Base-by-base conservation (phyloP, 2,888 invertebrate species). In the Macrostomum cliftonense region DNA sequence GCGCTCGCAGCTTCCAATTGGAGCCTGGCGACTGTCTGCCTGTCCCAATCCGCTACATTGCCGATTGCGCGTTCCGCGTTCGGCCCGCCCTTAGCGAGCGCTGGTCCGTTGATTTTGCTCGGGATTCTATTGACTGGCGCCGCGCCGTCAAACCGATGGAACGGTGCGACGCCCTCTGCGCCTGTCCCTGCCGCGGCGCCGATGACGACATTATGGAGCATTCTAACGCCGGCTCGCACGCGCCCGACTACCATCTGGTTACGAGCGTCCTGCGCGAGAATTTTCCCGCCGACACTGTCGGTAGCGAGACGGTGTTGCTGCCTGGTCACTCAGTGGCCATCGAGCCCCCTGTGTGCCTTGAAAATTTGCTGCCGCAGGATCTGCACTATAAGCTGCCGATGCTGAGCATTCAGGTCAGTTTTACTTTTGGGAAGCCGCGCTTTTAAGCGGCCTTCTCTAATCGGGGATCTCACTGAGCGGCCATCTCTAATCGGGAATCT, bases 261-360 rank as follows among this genome's bases (percentile, higher is more conserved):
- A 28, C 20, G 7, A 40, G 40, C 40, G 19, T 16, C 5, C 17
- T 19, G 16, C 17, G 17, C 40, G 17, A 40, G 17, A 14, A 14
- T 19, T n/a, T 4, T 11, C 14, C 43, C 5, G 43, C 17, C 9
- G 62, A 16, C 60, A 80, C 85, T 61, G 82, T 86, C 71, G 83
- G 82, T 69, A n/a, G n/a, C 28, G 80, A 82, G 45, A 79, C 79
- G 50, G 77, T 21, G 39, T 38, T 28, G 44, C 52, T 11, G 54
- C 85, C 89, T 5, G 91, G 84, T 0, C 93, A 95, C 70, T 79
- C 81, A 14, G 79, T 95, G 53, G 78, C 79, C 2, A 73, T 97
- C 43, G 62, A 66, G 20, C 61, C 66, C 37, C 58, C 65, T 17
- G 55, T 73, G 40, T 63, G 66, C 54, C 61, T 61, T 50, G 72